Base-by-base conservation (phyloP, 2,888 invertebrate genomes). In the Macrosiphum euphorbiae region DNA sequence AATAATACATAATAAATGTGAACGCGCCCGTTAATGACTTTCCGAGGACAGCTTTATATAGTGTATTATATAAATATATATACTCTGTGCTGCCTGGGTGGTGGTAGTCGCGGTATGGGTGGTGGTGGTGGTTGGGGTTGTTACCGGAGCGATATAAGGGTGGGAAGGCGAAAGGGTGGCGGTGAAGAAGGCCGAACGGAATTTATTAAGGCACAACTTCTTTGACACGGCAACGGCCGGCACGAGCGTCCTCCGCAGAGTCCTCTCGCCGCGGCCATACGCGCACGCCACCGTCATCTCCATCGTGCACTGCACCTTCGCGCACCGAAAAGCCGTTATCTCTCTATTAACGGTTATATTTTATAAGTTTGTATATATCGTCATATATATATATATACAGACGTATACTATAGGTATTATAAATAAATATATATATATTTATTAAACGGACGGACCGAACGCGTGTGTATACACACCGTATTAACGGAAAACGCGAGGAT, bases 11-110 rank as follows among this genome's bases (percentile, higher is more conserved):
- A 87, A 92, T 86, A 92, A 86, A 86, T 87, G 86, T 67, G 50
- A 88, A 67, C 50, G 50, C 67, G 78, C 41, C n/a, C 92, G 87
- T 67, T 92, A 87, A 92, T 92, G 87, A 92, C 92, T 92, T 88
- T 41, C 86, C 52, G 87, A 61, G 88, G 87, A 92, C 86, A 47
- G 85, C 52, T 61, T 92, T 61, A 92, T 87, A 26, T 55, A 20
- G 50, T 11, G 16, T 26, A 52, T 44, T 47, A 26, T 47, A 44
- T n/a, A n/a, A 3, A 28, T 24, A 52, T 44, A 26, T 47, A 44
- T 88, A n/a, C 16, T 16, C 52, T 1, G 5, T 47, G 61, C 41
- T 28, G 28, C 44, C 4, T 44, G 85, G 44, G 44, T 1, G 44
- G 26, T 11, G 11, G 41, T 24, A 44, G 41, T 16, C 16, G 41